Evolutionary conservation across 2,888 invertebrate genomes (phyloP), one percentile per base, ranked within the genome.

Genomic region (Chrysolina americana): DNA sequence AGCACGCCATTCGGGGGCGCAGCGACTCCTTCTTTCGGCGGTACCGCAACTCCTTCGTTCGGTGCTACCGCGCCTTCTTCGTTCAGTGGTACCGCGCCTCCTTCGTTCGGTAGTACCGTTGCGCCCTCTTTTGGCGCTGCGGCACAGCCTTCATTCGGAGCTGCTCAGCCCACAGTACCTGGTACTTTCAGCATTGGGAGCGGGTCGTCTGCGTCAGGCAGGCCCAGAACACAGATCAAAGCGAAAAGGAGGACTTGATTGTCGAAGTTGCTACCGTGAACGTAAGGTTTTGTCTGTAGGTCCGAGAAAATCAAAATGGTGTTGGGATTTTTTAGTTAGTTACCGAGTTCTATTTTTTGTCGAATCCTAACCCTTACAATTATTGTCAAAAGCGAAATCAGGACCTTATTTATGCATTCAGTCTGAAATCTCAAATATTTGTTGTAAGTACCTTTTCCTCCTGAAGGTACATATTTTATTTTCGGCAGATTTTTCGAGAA

Each of bases 181-280:
- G 83, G 87, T 65, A 89, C 89, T 88, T 90, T 90, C 78, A 90
- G 87, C 80, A 90, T 90, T 74, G 90, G 90, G 13, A 86, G 88
- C 1, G 89, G 89, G 15, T 73, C 82, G 10, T 73, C 87, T 85
- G 9, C 88, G 83, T 86, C 87, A n/a, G 85, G 88, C n/a, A 85
- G 88, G 75, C 82, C 87, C 56, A 84, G 89, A 68, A 82, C 86
- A 6, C 82, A 82, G 47, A 82, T 85, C 50, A 87, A 88, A 64
- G 81, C 85, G 11, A 86, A 89, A 65, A 74, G 81, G 48, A 78
- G 81, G 59, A 81, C 78, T 71, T 81, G 75, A 77, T 71, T 70
- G 19, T 50, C 68, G 44, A 71, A 76, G 62, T 72, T 72, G 44
- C 63, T 85, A 19, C 36, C 41, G 8, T 41, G 68, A 53, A 41